A percentile compares a stretch with the other conserved stretches of the same genome.
Conservation (phyloP, 1,140 invertebrate species). For the Apis laboriosa region DNA sequence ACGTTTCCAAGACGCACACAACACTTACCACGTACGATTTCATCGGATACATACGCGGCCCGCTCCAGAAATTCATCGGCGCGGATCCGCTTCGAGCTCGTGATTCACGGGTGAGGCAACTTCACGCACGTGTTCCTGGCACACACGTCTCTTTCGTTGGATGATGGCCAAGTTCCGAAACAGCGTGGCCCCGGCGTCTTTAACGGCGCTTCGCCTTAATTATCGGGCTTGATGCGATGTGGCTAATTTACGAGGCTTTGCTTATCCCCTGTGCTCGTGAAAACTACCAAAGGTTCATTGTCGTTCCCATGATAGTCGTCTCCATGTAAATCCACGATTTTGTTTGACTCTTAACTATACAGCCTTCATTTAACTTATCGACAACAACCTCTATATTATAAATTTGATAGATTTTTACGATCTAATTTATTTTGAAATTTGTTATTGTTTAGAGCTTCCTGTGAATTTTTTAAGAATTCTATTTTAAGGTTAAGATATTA, state of each 20-base stretch:
- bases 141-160: slow-evolving; percentile 58
- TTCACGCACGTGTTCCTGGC: slow-evolving; percentile 66
- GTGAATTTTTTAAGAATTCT: too few species aligned
- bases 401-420: too few species aligned
- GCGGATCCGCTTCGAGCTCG: slow-evolving; percentile 46
- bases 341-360: too few species aligned
- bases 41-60: slow-evolving; percentile 17
- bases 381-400: too few species aligned
- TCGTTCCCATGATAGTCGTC: slow-evolving; percentile 5
- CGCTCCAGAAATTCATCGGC: slow-evolving; percentile 37
- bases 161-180: slow-evolving; percentile 47
- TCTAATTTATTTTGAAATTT: too few species aligned
- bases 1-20: not conserved
- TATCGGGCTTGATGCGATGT: slow-evolving; percentile 50
- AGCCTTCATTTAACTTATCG: too few species aligned
- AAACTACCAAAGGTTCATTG: slow-evolving; percentile 53
- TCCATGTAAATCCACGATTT: not conserved
- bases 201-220: slow-evolving; percentile 56
- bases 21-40: not conserved
- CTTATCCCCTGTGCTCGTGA: slow-evolving; percentile 23
- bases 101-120: slow-evolving; percentile 58
- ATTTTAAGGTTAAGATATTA: too few species aligned
- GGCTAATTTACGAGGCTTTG: slow-evolving; percentile 52
- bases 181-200: slow-evolving; percentile 34
- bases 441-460: too few species aligned